A percentile compares a stretch with the other conserved stretches of the same genome.
phyloP scores from a whole-genome alignment of 2,797 vertebrate species.

The Pipistrellus kuhlii region DNA sequence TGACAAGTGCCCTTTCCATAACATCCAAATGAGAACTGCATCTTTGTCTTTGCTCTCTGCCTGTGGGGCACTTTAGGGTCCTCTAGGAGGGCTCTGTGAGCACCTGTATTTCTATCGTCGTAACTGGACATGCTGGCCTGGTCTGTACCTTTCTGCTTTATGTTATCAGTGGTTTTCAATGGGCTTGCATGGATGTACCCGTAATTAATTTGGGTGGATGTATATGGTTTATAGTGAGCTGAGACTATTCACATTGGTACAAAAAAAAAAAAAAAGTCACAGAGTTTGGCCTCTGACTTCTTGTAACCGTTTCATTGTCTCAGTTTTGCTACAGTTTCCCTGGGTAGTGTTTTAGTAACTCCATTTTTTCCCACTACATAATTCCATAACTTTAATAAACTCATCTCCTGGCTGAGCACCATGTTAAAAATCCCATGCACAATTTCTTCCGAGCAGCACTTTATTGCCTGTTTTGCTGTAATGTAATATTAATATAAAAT shows the following conservation, averaged over 20 bases:
- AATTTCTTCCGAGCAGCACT: constrained; percentile 78
- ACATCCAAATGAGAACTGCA: constrained; percentile 41
- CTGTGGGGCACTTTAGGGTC: not conserved
- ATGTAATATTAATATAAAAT: constrained; percentile 82
- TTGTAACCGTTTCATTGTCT: constrained; percentile 77
- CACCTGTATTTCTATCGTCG: not conserved
- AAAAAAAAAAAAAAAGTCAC: not conserved
- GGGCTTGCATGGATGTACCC: constrained; percentile 42
- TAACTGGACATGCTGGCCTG: not conserved
- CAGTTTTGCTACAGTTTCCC: constrained; percentile 72
- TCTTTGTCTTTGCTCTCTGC: constrained; percentile 33
- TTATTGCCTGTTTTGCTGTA: constrained; percentile 82
- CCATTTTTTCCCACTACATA: constrained; percentile 82
- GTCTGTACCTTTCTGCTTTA: not conserved
- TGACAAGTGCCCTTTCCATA: constrained; percentile 43
- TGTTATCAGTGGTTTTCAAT: constrained; percentile 58
- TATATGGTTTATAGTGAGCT: constrained; percentile 63
- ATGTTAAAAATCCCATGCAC: constrained; percentile 78
- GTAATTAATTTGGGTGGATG: constrained; percentile 42
- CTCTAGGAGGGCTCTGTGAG: not conserved
- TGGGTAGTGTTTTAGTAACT: constrained; percentile 80
- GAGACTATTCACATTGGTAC: constrained; percentile 44
- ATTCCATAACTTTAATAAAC: constrained; percentile 84
- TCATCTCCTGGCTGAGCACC: constrained; percentile 37
- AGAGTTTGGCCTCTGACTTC: constrained; percentile 66